Base-by-base conservation (phyloP, 2,888 invertebrate species). In the Lithophane semibrunnea region DNA sequence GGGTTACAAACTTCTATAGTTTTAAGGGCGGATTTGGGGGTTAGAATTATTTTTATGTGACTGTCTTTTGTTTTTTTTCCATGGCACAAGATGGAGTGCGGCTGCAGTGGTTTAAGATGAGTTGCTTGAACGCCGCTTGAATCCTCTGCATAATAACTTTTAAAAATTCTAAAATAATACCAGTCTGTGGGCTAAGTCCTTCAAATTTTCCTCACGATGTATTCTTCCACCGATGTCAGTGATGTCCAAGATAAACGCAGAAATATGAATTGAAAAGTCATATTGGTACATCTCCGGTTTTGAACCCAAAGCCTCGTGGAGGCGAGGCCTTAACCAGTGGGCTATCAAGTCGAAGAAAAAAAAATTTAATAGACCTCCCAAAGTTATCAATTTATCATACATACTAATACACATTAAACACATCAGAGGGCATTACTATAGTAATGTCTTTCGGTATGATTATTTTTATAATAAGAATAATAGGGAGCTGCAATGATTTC, bases 1-100 rank as follows among this genome's bases (percentile, higher is more conserved):
- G 75, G 60, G 78, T 82, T 73, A 73, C 24, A 24, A 70, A 76
- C 60, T 80, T 77, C 61, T 71, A 42, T 12, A 66, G 73, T 72
- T 42, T 21, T 9, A 44, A 69, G n/a, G 49, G 44, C 58, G 68
- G 69, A 72, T 60, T 71, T 77, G 61, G 54, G 37, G 9, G 64
- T 42, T 68, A 3, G 21, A 21, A 65, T 29, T 9, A 18, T 58
- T 65, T 42, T 29, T 16, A 13, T 56, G 18, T 5, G 18, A 7
- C 5, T 56, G 29, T 73, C 13, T 56, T 60, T 37, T 29, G 24
- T 37, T 63, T 61, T 54, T 9, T 21, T 49, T 18, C 37, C 7
- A 24, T 10, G 2, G 10, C 4, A n/a, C 9, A 54, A 54, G 67
- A 10, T 18, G 24, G 24, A 47, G 18, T 13, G 21, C 8, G 13